A percentile compares a stretch with the other conserved stretches of the same genome.
Evolutionary conservation across 2,888 invertebrate genomes (phyloP).

Genomic region (Leptopilina drosophilae): DNA sequence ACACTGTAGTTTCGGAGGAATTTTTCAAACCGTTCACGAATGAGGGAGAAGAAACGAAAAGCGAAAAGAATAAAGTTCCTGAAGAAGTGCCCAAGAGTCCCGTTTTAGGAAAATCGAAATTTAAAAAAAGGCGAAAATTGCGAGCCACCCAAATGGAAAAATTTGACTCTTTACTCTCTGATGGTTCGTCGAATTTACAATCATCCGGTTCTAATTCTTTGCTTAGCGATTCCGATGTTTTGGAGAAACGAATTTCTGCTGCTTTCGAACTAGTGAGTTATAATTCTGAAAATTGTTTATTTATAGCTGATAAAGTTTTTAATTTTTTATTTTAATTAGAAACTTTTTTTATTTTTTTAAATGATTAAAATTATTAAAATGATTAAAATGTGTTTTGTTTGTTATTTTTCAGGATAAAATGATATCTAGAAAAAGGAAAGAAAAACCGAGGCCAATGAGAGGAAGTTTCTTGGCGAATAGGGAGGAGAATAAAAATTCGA

Average conservation of each 20-base stretch:
- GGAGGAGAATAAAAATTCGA: conserved; percentile 56
- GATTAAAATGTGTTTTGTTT: no score
- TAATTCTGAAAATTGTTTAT: conserved; percentile 11
- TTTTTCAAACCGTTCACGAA: not conserved
- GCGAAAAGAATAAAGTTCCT: not conserved
- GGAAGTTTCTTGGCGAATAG: conserved; percentile 63
- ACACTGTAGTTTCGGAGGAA: not conserved
- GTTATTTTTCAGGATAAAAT: conserved; percentile 61
- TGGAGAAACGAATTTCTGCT: conserved; percentile 68
- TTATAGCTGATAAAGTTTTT: not conserved
- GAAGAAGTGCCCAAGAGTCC: not conserved
- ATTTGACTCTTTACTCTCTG: conserved; percentile 54
- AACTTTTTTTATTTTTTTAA: not conserved
- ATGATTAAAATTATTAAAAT: no score
- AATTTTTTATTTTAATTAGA: conserved; percentile 46
- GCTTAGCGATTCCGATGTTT: conserved; percentile 42
- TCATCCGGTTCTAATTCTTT: not conserved
- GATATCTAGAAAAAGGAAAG: conserved; percentile 65
- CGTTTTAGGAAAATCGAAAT: conserved; percentile 14
- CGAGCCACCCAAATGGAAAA: not conserved
- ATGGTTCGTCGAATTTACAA: conserved; percentile 51
- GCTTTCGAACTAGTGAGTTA: conserved; percentile 65
- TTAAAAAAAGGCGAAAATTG: conserved; percentile 30
- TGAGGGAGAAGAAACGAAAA: not conserved
- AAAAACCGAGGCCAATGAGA: conserved; percentile 59